phyloP scores from a whole-genome alignment of 2,888 invertebrate species.

The Orthosia cruda region DNA sequence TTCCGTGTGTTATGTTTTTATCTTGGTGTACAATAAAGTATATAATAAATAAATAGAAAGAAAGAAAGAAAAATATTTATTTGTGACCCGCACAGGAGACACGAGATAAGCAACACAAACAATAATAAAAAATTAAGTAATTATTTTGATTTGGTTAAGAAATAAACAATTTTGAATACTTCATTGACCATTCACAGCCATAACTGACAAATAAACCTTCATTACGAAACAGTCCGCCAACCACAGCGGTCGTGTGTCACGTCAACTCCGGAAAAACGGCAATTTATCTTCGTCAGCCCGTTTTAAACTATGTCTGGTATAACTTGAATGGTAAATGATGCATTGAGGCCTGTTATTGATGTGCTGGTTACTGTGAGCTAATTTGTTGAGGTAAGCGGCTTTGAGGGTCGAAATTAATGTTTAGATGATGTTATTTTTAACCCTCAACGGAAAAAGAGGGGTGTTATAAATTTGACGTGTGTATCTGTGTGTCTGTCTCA shows the following conservation, averaged over 20 bases:
- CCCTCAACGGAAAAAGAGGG: no score
- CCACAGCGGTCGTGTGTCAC: slow-evolving; percentile 56
- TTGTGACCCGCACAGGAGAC: no score
- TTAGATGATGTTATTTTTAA: background rate
- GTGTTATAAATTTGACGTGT: no score
- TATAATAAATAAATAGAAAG: no score
- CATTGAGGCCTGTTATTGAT: slow-evolving; percentile 57
- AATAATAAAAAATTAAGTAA: no score
- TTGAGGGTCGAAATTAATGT: background rate
- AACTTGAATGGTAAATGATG: slow-evolving; percentile 64
- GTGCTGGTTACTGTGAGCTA: slow-evolving; percentile 34
- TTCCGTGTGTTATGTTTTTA: no score
- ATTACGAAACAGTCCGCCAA: slow-evolving; percentile 9
- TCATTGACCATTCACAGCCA: background rate
- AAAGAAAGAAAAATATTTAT: no score
- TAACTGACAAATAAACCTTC: slow-evolving; percentile 7
- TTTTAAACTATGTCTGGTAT: slow-evolving; percentile 64
- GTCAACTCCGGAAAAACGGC: slow-evolving; percentile 46
- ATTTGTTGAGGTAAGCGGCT: background rate
- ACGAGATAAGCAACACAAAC: no score
- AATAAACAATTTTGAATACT: no score
- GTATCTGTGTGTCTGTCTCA: no score
- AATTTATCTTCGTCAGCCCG: slow-evolving; percentile 70
- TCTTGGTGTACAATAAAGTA: no score
- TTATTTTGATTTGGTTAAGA: no score